Evolutionary conservation across 2,797 vertebrate genomes (phyloP).

Genomic region (Acipenser ruthenus): DNA sequence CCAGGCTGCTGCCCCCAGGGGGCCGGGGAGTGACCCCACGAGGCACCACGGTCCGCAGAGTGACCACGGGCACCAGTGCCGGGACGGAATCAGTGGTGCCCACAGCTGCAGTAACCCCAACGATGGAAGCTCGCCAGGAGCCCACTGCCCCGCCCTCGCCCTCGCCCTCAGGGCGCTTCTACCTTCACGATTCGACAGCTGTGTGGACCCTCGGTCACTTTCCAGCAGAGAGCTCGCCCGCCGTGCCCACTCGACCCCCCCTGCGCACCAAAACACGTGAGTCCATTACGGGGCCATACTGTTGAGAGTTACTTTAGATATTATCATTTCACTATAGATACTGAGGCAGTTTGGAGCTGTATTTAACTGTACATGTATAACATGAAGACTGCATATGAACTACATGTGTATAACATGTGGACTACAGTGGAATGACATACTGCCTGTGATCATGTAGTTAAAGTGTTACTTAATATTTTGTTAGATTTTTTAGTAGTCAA

Average conservation of each 20-base stretch:
- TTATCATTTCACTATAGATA: too few relatives aligned
- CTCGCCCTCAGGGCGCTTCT: constrained; percentile 63
- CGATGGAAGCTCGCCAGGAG: constrained; percentile 13
- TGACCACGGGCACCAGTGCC: constrained; percentile 35
- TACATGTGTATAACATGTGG: too few relatives aligned
- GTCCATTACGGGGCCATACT: constrained; percentile 23
- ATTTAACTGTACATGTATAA: too few relatives aligned
- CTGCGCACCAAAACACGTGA: constrained; percentile 61
- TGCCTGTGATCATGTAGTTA: too few relatives aligned
- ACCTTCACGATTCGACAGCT: constrained; percentile 73
- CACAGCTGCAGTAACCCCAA: constrained; percentile 53
- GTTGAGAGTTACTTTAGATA: too few relatives aligned
- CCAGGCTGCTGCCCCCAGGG: constrained; percentile 61
- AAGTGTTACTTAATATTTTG: too few relatives aligned
- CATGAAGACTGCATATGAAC: too few relatives aligned
- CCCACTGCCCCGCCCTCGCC: constrained; percentile 16
- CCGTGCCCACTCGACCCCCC: constrained; percentile 57
- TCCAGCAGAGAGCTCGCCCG: constrained; percentile 48
- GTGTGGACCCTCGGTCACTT: constrained; percentile 69
- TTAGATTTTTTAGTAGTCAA: too few relatives aligned
- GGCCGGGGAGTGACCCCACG: constrained; percentile 72
- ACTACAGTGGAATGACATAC: too few relatives aligned
- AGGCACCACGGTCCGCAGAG: constrained; percentile 56
- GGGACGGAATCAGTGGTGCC: constrained; percentile 38
- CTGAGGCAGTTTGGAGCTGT: too few relatives aligned